Base-by-base conservation (phyloP, 2,797 vertebrate genomes). In the Centroberyx gerrardi region DNA sequence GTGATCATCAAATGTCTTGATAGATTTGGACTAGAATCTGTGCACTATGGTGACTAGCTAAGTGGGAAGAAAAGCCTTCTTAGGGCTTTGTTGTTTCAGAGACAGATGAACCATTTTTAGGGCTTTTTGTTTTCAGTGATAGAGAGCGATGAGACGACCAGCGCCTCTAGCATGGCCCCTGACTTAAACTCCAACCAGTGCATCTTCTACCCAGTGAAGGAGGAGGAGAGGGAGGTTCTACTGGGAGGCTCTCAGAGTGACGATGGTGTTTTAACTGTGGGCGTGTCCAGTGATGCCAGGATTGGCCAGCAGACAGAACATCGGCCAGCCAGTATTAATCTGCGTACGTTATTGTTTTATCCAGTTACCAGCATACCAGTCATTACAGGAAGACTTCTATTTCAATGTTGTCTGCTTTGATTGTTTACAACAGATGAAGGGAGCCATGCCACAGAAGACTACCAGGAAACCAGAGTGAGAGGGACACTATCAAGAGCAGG, bases 151-250 rank as follows among this genome's bases (percentile, higher is more conserved):
- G 86, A 88, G 22, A 67, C 64, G n/a, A 63, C 67, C 8, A 72
- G n/a, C 4, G 87, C 87, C 51, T 74, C 83, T 1, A 18, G 44
- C 1, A 2, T 82, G 40, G 74, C 70, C 5, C 86, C 89, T 3
- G 93, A 93, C 61, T 82, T 91, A 71, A 87, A 69, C 68, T 72
- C 82, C 82, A 92, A 87, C 63, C 94, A 95, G 74, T 95, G 95
- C 46, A 94, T 96, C 80, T 95, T 96, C 87, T 95, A 95, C 76
- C 94, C 94, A 8, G 95, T 96, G 49, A 96, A 96, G 66, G 92
- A 94, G 72, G 95, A 96, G 68, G 93, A 95, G 52, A 84, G 87
- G 66, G 95, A 96, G 79, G 83, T 94, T 27, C 73, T 87, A 1
- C 84, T 95, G 74, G 93, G 86, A 58, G 56, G 79, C n/a, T 40